These are phyloP conservation scores for Mobula hypostoma DNA, from an alignment of 2,113 vertebrate species.

Conservation along the genomic window DNA sequence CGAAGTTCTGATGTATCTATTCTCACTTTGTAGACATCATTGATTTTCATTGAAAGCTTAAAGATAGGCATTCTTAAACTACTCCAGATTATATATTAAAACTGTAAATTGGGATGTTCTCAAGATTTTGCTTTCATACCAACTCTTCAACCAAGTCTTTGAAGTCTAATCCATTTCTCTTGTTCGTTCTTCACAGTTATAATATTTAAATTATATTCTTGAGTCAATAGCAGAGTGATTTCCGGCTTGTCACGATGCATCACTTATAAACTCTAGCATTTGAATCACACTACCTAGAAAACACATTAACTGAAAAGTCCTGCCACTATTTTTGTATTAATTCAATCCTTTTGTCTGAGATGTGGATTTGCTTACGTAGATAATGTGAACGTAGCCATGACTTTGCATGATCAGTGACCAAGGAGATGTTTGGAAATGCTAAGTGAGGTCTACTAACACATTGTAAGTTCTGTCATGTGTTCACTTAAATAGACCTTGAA, in stretches of 20 bases:
- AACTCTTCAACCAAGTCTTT: not conserved
- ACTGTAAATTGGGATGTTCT: not conserved
- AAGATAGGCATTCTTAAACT: not conserved
- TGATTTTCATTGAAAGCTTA: not conserved
- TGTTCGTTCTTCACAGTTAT: not conserved
- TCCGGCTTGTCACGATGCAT: not conserved
- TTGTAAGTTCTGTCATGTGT: not conserved
- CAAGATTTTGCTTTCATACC: not conserved
- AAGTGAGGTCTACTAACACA: not conserved
- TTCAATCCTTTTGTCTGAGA: slow-evolving; percentile 17
- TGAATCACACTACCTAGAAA: not conserved
- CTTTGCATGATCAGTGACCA: slow-evolving; percentile 7
- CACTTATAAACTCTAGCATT: not conserved
- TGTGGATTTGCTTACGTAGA: not conserved
- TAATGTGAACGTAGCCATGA: not conserved
- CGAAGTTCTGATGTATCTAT: not conserved
- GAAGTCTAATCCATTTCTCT: not conserved
- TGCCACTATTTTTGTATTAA: not conserved
- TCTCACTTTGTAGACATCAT: not conserved
- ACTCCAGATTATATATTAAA: no score
- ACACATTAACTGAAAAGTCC: not conserved
- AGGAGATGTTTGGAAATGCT: not conserved
- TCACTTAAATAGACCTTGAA: not conserved
- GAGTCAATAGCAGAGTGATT: not conserved
- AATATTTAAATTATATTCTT: not conserved